A percentile compares a stretch with the other conserved stretches of the same genome.
Conservation (phyloP, 2,797 vertebrate genomes). For the Gambelia wislizenii region DNA sequence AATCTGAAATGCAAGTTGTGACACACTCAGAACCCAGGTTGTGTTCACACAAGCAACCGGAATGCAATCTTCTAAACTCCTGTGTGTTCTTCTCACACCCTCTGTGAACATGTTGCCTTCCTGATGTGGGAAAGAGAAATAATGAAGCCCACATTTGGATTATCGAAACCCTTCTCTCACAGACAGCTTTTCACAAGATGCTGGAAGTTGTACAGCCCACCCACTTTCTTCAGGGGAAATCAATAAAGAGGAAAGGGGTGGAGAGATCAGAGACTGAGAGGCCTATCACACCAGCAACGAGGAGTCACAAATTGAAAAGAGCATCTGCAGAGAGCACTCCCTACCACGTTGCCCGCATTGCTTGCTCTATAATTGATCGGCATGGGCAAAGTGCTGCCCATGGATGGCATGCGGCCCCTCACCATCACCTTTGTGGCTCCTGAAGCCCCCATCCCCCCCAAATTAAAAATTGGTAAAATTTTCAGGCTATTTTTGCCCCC, state of each 20-base stretch:
- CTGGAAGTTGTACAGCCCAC: background rate
- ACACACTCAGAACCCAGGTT: background rate
- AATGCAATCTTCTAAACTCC: background rate
- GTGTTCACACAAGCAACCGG: background rate
- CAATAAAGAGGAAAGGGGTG: background rate
- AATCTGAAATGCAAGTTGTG: conserved; percentile 18
- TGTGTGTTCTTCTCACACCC: background rate
- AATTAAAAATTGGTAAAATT: too few species aligned
- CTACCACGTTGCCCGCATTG: background rate
- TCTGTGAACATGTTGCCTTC: background rate
- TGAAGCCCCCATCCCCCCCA: too few species aligned
- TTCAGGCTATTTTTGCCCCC: too few species aligned
- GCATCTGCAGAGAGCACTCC: too few species aligned
- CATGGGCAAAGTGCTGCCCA: too few species aligned
- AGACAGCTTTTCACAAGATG: background rate
- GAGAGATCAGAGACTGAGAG: too few species aligned
- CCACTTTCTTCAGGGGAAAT: background rate
- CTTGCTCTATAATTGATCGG: too few species aligned
- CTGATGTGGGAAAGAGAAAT: background rate
- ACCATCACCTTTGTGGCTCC: too few species aligned
- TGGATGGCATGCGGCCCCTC: too few species aligned
- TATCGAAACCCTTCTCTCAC: background rate
- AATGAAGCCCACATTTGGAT: background rate
- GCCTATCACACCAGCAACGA: too few species aligned
- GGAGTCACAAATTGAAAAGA: too few species aligned